phyloP scores from a whole-genome alignment of 2,888 invertebrate genomes.

The Eristalis intricaria region DNA sequence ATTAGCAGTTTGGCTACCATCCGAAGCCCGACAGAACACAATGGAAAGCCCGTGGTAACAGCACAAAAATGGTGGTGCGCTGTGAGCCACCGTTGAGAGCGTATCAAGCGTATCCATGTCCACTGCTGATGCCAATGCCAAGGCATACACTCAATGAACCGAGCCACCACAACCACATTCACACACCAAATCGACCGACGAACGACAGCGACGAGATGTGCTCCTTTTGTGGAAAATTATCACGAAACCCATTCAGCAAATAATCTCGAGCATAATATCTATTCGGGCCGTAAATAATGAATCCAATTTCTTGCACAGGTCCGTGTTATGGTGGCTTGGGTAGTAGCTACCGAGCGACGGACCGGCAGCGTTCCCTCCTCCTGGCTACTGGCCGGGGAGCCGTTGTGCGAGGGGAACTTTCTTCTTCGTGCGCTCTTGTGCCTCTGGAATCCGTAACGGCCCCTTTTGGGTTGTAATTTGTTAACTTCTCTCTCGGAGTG shows the following conservation, averaged over 20 bases:
- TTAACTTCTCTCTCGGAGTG: constrained; percentile 16
- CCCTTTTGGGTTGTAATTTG: constrained; percentile 46
- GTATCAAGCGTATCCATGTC: constrained; percentile 54
- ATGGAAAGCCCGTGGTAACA: background rate
- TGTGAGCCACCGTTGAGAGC: constrained; percentile 35
- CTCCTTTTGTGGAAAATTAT: constrained; percentile 74
- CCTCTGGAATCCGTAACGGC: constrained; percentile 14
- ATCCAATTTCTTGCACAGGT: constrained; percentile 74
- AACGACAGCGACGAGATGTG: constrained; percentile 70
- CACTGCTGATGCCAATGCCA: constrained; percentile 48
- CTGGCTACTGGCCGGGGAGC: constrained; percentile 36
- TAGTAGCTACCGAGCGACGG: constrained; percentile 64
- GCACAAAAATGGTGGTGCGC: constrained; percentile 39
- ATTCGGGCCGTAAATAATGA: constrained; percentile 75
- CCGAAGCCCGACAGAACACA: constrained; percentile 22
- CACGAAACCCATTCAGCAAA: constrained; percentile 74
- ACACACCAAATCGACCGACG: constrained; percentile 22
- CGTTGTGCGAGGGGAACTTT: constrained; percentile 25
- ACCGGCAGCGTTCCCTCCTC: constrained; percentile 43
- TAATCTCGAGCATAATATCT: constrained; percentile 74
- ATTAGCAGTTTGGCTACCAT: constrained; percentile 71
- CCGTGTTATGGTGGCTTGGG: constrained; percentile 69
- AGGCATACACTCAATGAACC: constrained; percentile 47
- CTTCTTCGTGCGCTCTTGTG: constrained; percentile 15
- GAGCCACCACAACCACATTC: constrained; percentile 39